phyloP scores from a whole-genome alignment of 2,113 vertebrate species.

The Callocephalon fimbriatum region DNA sequence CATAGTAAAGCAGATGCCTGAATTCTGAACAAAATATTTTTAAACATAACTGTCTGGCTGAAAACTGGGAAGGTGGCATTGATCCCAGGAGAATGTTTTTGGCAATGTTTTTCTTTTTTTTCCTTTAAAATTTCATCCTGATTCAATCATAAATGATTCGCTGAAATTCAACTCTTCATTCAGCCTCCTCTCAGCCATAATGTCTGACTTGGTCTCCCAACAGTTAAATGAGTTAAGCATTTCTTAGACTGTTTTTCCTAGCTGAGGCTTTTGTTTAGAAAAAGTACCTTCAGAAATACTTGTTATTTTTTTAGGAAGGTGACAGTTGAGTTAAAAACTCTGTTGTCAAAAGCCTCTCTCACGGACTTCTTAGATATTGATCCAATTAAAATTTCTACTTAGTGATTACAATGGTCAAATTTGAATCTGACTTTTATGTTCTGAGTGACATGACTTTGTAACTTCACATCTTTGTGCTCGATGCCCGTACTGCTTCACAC shows the following conservation, averaged over 20 bases:
- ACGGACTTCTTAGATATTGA: background rate
- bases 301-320: background rate
- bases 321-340: background rate
- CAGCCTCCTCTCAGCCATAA: background rate
- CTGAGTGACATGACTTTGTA: background rate
- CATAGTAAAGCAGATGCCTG: slow-evolving; percentile 34
- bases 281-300: background rate
- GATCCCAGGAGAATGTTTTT: slow-evolving; percentile 28
- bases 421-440: background rate
- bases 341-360: background rate
- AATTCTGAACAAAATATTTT: slow-evolving; percentile 53
- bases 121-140: background rate
- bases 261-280: background rate
- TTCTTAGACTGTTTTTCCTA: background rate
- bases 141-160: background rate
- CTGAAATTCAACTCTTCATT: background rate
- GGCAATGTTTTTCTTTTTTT: background rate
- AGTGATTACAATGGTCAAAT: background rate
- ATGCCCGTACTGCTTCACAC: background rate
- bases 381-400: background rate
- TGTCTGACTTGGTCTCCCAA: background rate
- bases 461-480: too few relatives aligned
- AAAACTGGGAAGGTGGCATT: slow-evolving; percentile 22
- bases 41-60: slow-evolving; percentile 37
- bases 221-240: background rate